Evolutionary conservation across 1,140 invertebrate genomes (phyloP).

Genomic region (Eumeta japonica): DNA sequence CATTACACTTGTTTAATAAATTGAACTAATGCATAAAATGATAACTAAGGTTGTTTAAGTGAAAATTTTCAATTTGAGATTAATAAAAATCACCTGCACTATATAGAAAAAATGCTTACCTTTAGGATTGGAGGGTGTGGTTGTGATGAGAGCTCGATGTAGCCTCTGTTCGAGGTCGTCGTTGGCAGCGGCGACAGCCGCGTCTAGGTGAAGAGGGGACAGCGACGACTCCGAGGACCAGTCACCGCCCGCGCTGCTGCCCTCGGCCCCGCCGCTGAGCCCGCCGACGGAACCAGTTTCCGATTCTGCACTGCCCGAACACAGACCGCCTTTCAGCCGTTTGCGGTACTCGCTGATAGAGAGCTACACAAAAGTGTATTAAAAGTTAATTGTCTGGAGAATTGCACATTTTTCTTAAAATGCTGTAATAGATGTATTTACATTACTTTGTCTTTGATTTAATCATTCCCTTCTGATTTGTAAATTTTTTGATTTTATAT

Average conservation of each 20-base stretch:
- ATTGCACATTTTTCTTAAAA: too few relatives aligned
- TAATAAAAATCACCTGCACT: too few relatives aligned
- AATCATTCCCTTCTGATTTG: too few relatives aligned
- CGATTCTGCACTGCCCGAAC: too few relatives aligned
- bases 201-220: constrained; percentile 38
- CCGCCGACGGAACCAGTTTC: constrained; percentile 14
- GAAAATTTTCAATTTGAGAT: too few relatives aligned
- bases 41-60: too few relatives aligned
- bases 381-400: too few relatives aligned
- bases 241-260: constrained; percentile 27
- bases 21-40: too few relatives aligned
- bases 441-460: too few relatives aligned
- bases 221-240: constrained; percentile 27
- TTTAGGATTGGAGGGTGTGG: constrained; percentile 30
- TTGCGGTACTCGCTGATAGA: constrained; percentile 54
- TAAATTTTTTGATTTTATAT: too few relatives aligned
- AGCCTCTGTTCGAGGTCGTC: constrained; percentile 45
- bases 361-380: constrained; percentile 24
- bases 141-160: constrained; percentile 27
- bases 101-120: constrained; percentile 14
- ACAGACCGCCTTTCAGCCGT: constrained; percentile 31
- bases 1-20: too few relatives aligned
- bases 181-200: constrained; percentile 32
- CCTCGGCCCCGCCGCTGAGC: constrained; percentile 9
- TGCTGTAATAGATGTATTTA: too few relatives aligned